Base-by-base conservation (phyloP, 2,797 vertebrate species). In the Lithobates pipiens region DNA sequence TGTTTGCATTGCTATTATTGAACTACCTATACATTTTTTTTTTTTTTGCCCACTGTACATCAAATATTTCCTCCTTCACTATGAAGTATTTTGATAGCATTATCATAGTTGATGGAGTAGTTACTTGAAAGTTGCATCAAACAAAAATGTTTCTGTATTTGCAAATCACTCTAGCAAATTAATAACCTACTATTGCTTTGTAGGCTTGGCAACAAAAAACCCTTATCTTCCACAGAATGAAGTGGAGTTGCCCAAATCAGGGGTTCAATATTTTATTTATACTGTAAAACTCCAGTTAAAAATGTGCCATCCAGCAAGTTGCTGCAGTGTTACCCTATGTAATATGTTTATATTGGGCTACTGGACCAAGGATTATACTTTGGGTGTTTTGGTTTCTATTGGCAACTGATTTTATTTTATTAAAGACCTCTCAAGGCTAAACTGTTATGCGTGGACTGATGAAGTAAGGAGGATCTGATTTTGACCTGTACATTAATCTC, bases 351-450 rank as follows among this genome's bases (percentile, higher is more conserved):
- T 36, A 29, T 10, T 73, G 34, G 80, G 69, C 70, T 82, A 21
- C 54, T 42, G 69, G 80, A 82, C 80, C 69, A 82, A 63, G 80
- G 34, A 57, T 63, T n/a, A 23, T 61, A 71, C 13, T 61, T 25
- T 11, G 5, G 5, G 13, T 72, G 54, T 63, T 61, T 74, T 67
- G 10, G 65, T 27, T 27, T 67, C 1, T 11, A 27, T 67, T 67
- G 16, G 50, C 50, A 54, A 61, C 6, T 9, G 5, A 57, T 8
- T 16, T 54, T 21, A 25, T 10, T 67, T 67, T n/a, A n/a, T 25
- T 29, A 13, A 25, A 25, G 23, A 9, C 21, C 23, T 25, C 61
- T 25, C n/a, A 10, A 67, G 16, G 3, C 65, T 27, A 9, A 0
- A 67, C 65, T 67, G 21, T 61, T 61, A n/a, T 0, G 7, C 54